Evolutionary conservation across 2,797 vertebrate species (phyloP).

Genomic region (Botia kubotai): DNA sequence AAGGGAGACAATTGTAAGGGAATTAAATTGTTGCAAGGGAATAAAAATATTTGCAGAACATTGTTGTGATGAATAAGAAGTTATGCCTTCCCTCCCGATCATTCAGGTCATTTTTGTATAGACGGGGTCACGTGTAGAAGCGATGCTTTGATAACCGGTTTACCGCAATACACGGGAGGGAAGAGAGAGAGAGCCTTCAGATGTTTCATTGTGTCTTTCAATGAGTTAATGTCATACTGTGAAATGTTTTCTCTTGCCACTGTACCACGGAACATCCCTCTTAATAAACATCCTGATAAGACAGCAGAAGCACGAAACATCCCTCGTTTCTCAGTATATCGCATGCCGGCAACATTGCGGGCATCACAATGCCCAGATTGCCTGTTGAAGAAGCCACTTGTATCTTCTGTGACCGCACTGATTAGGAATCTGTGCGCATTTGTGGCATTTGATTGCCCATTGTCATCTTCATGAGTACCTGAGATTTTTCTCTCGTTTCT

Average conservation of each 20-base stretch:
- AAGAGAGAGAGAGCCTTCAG: conserved; percentile 19
- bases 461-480: conserved; percentile 33
- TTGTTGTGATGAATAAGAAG: conserved; percentile 17
- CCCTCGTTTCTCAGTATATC: conserved; percentile 33
- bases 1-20: conserved; percentile 39
- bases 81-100: conserved; percentile 28
- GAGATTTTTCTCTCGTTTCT: conserved; percentile 44
- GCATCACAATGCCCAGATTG: conserved; percentile 38
- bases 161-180: conserved; percentile 30
- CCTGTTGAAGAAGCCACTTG: conserved; percentile 33
- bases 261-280: conserved; percentile 74
- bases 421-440: conserved; percentile 43
- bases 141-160: conserved; percentile 51
- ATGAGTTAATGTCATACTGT: conserved; percentile 73
- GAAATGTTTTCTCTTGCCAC: conserved; percentile 66
- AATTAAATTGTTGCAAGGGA: conserved; percentile 14
- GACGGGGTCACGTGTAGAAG: conserved; percentile 59
- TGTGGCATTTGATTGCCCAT: conserved; percentile 58
- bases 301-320: conserved; percentile 35
- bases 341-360: conserved; percentile 39
- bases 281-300: conserved; percentile 73
- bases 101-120: conserved; percentile 69
- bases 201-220: conserved; percentile 63
- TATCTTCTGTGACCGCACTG: conserved; percentile 29
- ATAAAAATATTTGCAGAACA: conserved; percentile 7